These are phyloP conservation scores for Chydorus sphaericus DNA, from an alignment of 2,888 invertebrate genomes.

Conservation along the genomic window DNA sequence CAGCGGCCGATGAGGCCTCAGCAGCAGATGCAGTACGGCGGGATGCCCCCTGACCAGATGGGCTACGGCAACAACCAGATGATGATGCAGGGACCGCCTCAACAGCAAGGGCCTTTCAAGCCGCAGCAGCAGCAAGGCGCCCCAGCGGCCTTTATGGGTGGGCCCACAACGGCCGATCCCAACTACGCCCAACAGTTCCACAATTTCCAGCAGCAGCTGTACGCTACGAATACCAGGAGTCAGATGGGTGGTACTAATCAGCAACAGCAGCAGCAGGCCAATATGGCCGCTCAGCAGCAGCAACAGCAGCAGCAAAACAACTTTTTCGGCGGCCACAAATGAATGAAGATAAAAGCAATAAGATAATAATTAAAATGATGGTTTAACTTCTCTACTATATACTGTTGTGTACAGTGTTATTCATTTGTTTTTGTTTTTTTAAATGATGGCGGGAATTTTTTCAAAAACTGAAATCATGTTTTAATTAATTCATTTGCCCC, in stretches of 20 bases:
- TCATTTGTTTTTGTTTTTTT: not conserved
- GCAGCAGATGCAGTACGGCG: conserved; percentile 16
- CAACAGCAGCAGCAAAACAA: conserved; percentile 19
- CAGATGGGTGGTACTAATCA: conserved; percentile 27
- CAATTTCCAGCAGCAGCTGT: conserved; percentile 87
- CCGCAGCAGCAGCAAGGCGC: too few relatives aligned
- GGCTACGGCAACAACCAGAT: conserved; percentile 21
- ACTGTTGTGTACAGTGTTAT: not conserved
- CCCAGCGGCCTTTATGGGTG: conserved; percentile 59
- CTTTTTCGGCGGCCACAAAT: conserved; percentile 24
- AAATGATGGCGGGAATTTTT: not conserved
- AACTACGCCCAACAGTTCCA: conserved; percentile 91
- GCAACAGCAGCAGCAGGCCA: conserved; percentile 18
- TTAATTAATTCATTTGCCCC: too few relatives aligned
- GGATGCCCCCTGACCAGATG: conserved; percentile 16
- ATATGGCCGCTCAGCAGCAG: too few relatives aligned
- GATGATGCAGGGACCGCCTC: conserved; percentile 22
- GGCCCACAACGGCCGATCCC: conserved; percentile 70
- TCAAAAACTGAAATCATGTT: too few relatives aligned
- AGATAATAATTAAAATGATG: not conserved
- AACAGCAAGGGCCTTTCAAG: conserved; percentile 39
- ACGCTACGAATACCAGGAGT: conserved; percentile 66
- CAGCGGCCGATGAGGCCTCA: conserved; percentile 19
- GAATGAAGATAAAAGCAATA: conserved; percentile 15
- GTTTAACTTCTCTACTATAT: not conserved